A percentile compares a stretch with the other conserved stretches of the same genome.
Conservation (phyloP, 2,888 invertebrate genomes). For the Philopedon plagiatum region DNA sequence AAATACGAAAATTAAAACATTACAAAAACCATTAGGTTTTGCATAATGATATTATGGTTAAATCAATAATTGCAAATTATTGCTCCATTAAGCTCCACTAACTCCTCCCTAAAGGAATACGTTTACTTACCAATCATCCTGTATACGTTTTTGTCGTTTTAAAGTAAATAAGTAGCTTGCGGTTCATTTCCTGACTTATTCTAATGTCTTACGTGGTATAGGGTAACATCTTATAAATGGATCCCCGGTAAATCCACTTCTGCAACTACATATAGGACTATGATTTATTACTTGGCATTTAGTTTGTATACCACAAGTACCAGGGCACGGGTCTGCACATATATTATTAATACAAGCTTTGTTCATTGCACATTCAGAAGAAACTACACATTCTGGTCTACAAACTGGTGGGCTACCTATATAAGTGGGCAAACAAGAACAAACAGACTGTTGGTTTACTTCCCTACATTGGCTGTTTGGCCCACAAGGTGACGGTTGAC, state of each 20-base stretch:
- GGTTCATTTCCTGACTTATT: background rate
- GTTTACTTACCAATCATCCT: no score
- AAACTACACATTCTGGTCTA: slow-evolving; percentile 81
- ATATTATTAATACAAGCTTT: slow-evolving; percentile 79
- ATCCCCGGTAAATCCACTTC: slow-evolving; percentile 75
- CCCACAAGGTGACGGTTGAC: slow-evolving; percentile 80
- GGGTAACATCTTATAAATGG: slow-evolving; percentile 76
- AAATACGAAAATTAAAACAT: no score
- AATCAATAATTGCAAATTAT: no score
- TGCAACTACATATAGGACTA: slow-evolving; percentile 80
- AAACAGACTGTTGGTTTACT: slow-evolving; percentile 78
- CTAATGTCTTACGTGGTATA: slow-evolving; percentile 65
- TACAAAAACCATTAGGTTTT: no score
- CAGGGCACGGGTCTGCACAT: slow-evolving; percentile 81
- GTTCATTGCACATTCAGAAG: slow-evolving; percentile 79
- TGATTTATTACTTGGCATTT: slow-evolving; percentile 82
- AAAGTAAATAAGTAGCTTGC: background rate
- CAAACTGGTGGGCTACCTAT: slow-evolving; percentile 79
- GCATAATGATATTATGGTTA: no score
- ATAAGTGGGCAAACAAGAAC: slow-evolving; percentile 78
- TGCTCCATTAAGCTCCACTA: no score
- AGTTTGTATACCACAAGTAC: slow-evolving; percentile 81
- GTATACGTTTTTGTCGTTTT: no score
- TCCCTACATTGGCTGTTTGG: slow-evolving; percentile 84
- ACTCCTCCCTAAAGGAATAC: no score